Percentiles rank a stretch among this genome's conserved stretches.
phyloP scores from a whole-genome alignment of 53 echinoderm and acorn worm genomes.

The Luidia sarsii region DNA sequence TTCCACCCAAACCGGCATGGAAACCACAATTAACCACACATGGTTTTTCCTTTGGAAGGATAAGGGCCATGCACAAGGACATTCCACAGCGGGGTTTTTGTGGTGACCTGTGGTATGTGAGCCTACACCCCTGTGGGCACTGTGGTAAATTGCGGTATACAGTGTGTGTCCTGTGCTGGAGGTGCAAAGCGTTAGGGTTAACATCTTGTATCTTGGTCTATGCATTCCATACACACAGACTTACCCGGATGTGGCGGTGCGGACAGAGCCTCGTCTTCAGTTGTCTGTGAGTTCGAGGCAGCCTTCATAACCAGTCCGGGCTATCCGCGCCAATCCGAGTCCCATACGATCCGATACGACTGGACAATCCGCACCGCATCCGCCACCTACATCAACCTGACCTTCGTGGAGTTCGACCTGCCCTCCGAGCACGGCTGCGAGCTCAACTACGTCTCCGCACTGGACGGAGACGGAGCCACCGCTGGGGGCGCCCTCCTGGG shows the following conservation, averaged over 20 bases:
- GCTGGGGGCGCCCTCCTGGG: neutral
- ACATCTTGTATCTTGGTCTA: too few relatives aligned
- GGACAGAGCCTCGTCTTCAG: conserved; percentile 5
- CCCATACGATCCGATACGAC: neutral
- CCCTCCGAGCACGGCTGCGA: conserved; percentile 25
- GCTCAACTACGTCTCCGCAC: conserved; percentile 9
- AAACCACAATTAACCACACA: too few relatives aligned
- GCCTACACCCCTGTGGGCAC: too few relatives aligned
- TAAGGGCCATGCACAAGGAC: too few relatives aligned
- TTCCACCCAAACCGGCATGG: too few relatives aligned
- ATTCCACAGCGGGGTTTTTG: too few relatives aligned
- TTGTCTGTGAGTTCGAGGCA: conserved; percentile 44
- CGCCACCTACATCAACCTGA: conserved; percentile 62
- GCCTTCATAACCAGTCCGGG: conserved; percentile 67
- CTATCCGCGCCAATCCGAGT: conserved; percentile 38
- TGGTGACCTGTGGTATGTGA: too few relatives aligned
- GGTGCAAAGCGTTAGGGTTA: too few relatives aligned
- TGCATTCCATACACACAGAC: too few relatives aligned
- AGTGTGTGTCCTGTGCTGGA: too few relatives aligned
- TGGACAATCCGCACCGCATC: conserved; percentile 63
- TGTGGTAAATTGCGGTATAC: too few relatives aligned
- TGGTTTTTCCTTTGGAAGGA: too few relatives aligned
- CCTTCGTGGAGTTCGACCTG: conserved; percentile 62
- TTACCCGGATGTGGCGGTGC: conserved; percentile 76
- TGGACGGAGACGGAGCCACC: conserved; percentile 10